Evolutionary conservation across 2,797 vertebrate species (phyloP), one percentile per base, ranked within the genome.

Genomic region (Lagocephalus sceleratus): DNA sequence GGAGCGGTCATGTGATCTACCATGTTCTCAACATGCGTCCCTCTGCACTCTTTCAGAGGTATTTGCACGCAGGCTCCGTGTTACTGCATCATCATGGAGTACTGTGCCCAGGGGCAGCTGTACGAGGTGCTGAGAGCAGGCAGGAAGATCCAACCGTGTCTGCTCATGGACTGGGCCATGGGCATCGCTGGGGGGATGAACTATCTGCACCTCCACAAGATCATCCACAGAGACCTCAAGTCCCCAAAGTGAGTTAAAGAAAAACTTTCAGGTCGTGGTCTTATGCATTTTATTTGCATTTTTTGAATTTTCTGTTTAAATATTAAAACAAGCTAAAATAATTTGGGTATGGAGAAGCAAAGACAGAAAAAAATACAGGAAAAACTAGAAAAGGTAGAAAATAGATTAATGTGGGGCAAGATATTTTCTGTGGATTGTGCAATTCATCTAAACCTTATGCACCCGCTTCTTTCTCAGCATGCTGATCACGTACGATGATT

Each of bases 81-180:
- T 54, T 98, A 96, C 86, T 98, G 96, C 88, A 97, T 98, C 89
- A 89, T 98, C 79, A 98, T 98, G 96, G 96, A 98, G 88, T 98
- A 98, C 91, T 98, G 96, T 57, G 96, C 96, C 59, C 96, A 98
- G 88, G 96, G 96, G 3, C 96, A 98, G 87, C 91, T 98, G 25
- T 98, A 98, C 5, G 96, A 98, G 86, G 96, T 98, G 57, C 91
- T 98, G 71, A 87, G 96, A 20, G 96, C 96, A 0, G 96, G 96
- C 58, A 91, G 96, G 57, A 93, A 95, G 77, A 94, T 98, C 82
- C 94, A 93, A 0, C 96, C 96, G 0, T 94, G 94, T 1, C 89
- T 98, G 51, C 92, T 98, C 51, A 95, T 98, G 41, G 95, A 98
- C 83, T 98, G 96, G 96, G 94, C 96, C 79, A 98, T 98, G 96